Conservation (phyloP, 2,888 invertebrate species). For the Leuctra nigra region DNA sequence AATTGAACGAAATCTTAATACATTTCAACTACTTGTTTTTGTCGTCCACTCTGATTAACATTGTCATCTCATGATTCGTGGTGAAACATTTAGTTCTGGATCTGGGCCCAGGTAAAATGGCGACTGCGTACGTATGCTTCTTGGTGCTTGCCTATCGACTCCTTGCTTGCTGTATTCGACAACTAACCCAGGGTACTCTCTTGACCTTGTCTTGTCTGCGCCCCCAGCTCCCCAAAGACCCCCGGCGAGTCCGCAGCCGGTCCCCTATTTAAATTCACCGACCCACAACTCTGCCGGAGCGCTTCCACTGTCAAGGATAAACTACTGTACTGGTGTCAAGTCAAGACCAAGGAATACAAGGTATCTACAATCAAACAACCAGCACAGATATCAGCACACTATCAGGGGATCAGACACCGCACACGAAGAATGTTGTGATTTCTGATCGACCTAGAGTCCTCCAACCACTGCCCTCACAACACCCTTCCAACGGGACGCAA, state of each 20-base stretch:
- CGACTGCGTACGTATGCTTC: not conserved
- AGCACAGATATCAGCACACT: not conserved
- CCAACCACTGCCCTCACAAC: conserved; percentile 14
- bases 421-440: not conserved
- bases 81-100: no score
- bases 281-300: conserved; percentile 82
- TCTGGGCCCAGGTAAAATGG: no score
- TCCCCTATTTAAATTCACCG: conserved; percentile 85
- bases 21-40: no score
- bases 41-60: no score
- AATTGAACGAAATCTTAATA: no score
- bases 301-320: conserved; percentile 95
- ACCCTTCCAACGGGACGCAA: conserved; percentile 15
- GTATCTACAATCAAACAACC: conserved; percentile 50
- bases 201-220: conserved; percentile 23
- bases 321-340: conserved; percentile 94
- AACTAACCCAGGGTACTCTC: conserved; percentile 26
- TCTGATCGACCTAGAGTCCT: not conserved
- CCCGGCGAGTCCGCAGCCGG: conserved; percentile 55
- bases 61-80: no score
- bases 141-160: conserved; percentile 9
- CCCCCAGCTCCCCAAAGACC: conserved; percentile 64
- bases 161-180: conserved; percentile 14
- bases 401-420: not conserved
- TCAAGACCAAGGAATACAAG: conserved; percentile 96